A percentile compares a stretch with the other conserved stretches of the same genome.
Conservation (phyloP, 2,888 invertebrate species). For the Heliconius cydno region DNA sequence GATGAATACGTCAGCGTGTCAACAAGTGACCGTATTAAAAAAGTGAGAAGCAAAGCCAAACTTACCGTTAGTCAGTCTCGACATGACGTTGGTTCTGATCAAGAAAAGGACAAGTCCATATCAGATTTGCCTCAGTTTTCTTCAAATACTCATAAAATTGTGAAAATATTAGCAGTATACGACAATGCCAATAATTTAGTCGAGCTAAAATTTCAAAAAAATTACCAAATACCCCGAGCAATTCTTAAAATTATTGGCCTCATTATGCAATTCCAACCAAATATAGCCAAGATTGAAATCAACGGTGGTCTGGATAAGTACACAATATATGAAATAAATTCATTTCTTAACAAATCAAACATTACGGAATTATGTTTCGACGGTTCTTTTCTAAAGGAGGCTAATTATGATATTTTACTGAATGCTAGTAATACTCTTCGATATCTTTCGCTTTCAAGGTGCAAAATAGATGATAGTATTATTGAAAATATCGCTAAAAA, state of each 20-base stretch:
- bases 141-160: slow-evolving; percentile 20
- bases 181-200: slow-evolving; percentile 55
- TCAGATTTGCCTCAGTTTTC: slow-evolving; percentile 13
- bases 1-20: slow-evolving; percentile 53
- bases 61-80: slow-evolving; percentile 36
- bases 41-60: slow-evolving; percentile 49
- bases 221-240: slow-evolving; percentile 54
- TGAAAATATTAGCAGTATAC: slow-evolving; percentile 54
- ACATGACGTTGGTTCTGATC: slow-evolving; percentile 44
- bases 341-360: slow-evolving; percentile 53
- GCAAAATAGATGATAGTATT: slow-evolving; percentile 58
- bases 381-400: slow-evolving; percentile 52
- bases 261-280: slow-evolving; percentile 55
- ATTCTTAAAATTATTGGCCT: slow-evolving; percentile 59
- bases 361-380: slow-evolving; percentile 67
- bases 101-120: slow-evolving; percentile 39
- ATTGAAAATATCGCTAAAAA: slow-evolving; percentile 56
- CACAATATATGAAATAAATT: slow-evolving; percentile 59
- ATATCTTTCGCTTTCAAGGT: slow-evolving; percentile 61
- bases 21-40: slow-evolving; percentile 50
- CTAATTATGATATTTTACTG: slow-evolving; percentile 59
- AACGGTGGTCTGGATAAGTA: slow-evolving; percentile 54
- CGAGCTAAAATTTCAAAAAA: slow-evolving; percentile 58
- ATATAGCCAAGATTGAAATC: slow-evolving; percentile 55
- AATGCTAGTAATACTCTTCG: slow-evolving; percentile 51